Base-by-base conservation (phyloP, 2,888 invertebrate species). In the Chymomyza fuscimana region DNA sequence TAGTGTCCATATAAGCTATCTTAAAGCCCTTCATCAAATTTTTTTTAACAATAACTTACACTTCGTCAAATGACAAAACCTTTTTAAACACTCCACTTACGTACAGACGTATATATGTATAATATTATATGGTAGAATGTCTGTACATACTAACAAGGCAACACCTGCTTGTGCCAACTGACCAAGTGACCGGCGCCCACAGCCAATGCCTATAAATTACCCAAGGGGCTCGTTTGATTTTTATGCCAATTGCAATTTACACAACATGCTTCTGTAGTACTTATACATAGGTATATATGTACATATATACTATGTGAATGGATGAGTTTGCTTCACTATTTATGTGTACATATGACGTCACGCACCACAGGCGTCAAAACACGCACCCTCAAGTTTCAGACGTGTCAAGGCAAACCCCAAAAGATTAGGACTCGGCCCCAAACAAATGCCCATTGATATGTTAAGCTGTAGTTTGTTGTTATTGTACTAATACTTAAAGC, bases 131-230 rank as follows among this genome's bases (percentile, higher is more conserved):
- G 32, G 32, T 29, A 5, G 29, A 4, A 7, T n/a, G 52, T 54
- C n/a, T 22, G 54, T 7, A 16, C 9, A 32, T 32, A 9, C 32
- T 5, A 7, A 7, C 54, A 22, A 6, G 54, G 19, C 54, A 54
- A 58, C 58, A 58, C 58, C 58, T 58, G 58, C 58, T 7, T 58
- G 58, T 58, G 29, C 29, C 29, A 25, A 32, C 16, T 52, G 22
- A 22, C 52, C 63, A 22, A 51, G 25, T 63, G 63, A 65, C 70
- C 56, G 16, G 58, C 54, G 64, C 40, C 62, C 62, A 7, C 54
- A 61, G 61, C 32, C 65, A 56, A 60, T 36, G 58, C 68, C 66
- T 29, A 74, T 77, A 84, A 82, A 80, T 84, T 76, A 72, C 74
- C 75, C 73, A 69, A 67, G 70, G 75, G 74, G 70, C 36, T 75